Conservation (phyloP, 2,888 invertebrate genomes). For the Rhingia rostrata region DNA sequence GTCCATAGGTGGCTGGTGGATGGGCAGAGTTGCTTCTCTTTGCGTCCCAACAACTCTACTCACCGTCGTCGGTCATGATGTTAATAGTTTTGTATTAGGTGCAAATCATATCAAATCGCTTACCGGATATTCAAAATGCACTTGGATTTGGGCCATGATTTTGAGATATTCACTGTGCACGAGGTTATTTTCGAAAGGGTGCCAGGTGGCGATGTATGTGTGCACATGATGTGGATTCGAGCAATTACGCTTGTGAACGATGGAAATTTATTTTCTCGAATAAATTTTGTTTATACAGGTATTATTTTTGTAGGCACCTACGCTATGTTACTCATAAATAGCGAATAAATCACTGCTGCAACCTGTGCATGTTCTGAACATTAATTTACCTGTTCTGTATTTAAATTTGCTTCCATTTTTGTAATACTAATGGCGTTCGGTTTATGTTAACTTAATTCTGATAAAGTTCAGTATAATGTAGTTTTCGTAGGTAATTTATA, state of each 20-base stretch:
- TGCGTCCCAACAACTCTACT: neutral
- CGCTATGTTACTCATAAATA: neutral
- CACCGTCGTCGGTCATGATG: neutral
- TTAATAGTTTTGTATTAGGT: conserved; percentile 58
- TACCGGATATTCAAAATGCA: conserved; percentile 40
- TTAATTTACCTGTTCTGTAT: no score
- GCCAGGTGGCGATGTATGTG: conserved; percentile 19
- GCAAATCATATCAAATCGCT: conserved; percentile 39
- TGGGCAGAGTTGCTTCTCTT: neutral
- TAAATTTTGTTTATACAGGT: conserved; percentile 24
- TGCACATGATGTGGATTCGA: neutral
- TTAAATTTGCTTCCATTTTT: no score
- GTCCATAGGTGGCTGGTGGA: neutral
- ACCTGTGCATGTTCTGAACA: no score
- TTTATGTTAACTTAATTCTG: no score
- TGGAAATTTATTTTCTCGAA: conserved; percentile 24
- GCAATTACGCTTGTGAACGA: conserved; percentile 33
- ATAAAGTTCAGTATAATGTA: no score
- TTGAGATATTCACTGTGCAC: neutral
- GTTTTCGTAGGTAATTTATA: no score
- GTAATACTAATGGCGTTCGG: no score
- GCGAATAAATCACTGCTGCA: neutral
- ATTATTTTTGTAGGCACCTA: conserved; percentile 23
- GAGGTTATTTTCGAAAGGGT: conserved; percentile 13
- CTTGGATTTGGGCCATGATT: conserved; percentile 51